phyloP scores from a whole-genome alignment of 2,888 invertebrate genomes.

The Lasioglossum villosulum region DNA sequence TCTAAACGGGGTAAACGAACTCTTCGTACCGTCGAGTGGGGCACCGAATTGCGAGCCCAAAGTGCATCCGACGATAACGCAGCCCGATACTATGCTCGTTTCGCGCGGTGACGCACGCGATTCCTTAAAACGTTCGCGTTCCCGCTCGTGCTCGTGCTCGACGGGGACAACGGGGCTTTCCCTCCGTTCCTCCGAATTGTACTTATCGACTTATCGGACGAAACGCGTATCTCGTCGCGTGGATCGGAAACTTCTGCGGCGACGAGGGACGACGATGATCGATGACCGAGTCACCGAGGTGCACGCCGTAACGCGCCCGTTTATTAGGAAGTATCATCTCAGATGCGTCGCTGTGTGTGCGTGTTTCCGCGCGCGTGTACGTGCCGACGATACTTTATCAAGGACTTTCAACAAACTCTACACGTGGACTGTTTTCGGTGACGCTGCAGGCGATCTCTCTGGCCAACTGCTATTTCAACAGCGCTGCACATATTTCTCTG shows the following conservation, averaged over 20 bases:
- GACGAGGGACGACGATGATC: neutral
- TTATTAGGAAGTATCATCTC: constrained; percentile 18
- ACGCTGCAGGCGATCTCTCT: neutral
- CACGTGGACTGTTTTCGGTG: neutral
- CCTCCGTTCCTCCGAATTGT: neutral
- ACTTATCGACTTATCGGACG: constrained; percentile 13
- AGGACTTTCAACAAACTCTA: neutral
- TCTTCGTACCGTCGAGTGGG: constrained; percentile 70
- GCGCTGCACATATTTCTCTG: neutral
- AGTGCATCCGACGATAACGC: constrained; percentile 79
- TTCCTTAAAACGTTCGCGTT: constrained; percentile 30
- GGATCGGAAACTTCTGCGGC: constrained; percentile 7
- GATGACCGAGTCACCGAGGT: neutral
- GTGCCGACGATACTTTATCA: neutral
- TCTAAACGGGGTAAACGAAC: constrained; percentile 75
- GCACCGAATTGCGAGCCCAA: constrained; percentile 78
- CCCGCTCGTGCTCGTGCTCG: neutral
- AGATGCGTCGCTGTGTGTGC: neutral
- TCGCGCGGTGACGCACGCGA: constrained; percentile 57
- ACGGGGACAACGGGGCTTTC: neutral
- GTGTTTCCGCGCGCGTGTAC: neutral
- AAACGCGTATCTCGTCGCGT: neutral
- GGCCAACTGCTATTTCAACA: neutral
- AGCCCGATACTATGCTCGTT: constrained; percentile 69
- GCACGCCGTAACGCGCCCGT: neutral